Conservation (phyloP, 2,113 vertebrate species). For the Corythoichthys intestinalis region DNA sequence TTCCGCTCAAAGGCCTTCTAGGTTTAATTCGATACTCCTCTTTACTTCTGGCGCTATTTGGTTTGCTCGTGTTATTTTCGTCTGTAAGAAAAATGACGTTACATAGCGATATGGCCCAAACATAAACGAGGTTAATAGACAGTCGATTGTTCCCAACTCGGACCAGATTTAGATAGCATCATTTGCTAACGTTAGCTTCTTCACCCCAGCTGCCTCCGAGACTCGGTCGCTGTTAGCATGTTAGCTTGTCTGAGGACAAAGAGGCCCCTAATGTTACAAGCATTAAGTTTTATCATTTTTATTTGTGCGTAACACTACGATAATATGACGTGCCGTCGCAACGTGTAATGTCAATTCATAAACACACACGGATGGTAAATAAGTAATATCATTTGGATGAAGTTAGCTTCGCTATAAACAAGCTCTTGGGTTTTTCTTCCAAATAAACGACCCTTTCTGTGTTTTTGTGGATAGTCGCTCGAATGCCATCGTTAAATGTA, state of each 20-base stretch:
- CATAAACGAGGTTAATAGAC: neutral
- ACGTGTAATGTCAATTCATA: neutral
- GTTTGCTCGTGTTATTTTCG: neutral
- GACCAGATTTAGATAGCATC: conserved; percentile 47
- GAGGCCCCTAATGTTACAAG: conserved; percentile 25
- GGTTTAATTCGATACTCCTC: conserved; percentile 32
- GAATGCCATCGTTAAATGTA: neutral
- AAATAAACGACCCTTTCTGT: neutral
- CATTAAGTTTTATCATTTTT: neutral
- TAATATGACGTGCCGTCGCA: neutral
- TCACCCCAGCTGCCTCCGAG: conserved; percentile 28
- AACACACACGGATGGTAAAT: neutral
- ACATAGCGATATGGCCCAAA: neutral
- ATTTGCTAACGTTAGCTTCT: conserved; percentile 40
- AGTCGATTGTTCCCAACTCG: conserved; percentile 10
- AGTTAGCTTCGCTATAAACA: neutral
- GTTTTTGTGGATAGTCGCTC: neutral
- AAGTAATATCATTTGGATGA: neutral
- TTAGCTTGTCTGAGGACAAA: conserved; percentile 65
- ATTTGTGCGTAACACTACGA: neutral
- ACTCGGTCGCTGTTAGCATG: conserved; percentile 42
- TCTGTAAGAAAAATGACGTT: neutral
- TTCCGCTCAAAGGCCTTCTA: conserved; percentile 59
- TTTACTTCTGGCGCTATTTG: conserved; percentile 7
- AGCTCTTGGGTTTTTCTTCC: neutral